Percentiles rank a stretch among this genome's conserved stretches.
Conservation (phyloP, 2,888 invertebrate species). For the Morinoia aosen region DNA sequence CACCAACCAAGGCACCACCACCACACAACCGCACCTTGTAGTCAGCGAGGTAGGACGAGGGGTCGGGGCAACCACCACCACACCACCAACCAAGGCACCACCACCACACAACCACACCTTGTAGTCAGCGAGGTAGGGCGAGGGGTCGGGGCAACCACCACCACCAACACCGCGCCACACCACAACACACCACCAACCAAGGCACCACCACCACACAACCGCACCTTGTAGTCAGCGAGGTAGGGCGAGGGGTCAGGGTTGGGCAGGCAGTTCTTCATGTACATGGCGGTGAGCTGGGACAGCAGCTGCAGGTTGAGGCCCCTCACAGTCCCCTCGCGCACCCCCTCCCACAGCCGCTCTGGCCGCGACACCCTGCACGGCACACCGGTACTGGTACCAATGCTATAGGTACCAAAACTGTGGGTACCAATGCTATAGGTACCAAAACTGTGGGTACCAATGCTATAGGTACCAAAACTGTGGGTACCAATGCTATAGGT, state of each 20-base stretch:
- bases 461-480: too few relatives aligned
- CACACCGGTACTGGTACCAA: neutral
- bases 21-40: constrained; percentile 60
- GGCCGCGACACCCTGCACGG: constrained; percentile 48
- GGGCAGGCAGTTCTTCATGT: constrained; percentile 80
- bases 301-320: constrained; percentile 87
- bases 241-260: constrained; percentile 70
- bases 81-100: too few relatives aligned
- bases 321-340: constrained; percentile 58
- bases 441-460: too few relatives aligned
- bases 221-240: constrained; percentile 60
- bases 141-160: constrained; percentile 70
- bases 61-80: constrained; percentile 69
- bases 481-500: too few relatives aligned
- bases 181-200: too few relatives aligned
- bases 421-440: too few relatives aligned
- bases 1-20: too few relatives aligned
- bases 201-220: neutral
- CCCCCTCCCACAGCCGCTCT: constrained; percentile 59
- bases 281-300: constrained; percentile 81
- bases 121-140: constrained; percentile 59
- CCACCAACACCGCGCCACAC: too few relatives aligned
- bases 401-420: neutral
- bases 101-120: constrained; percentile 52
- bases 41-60: constrained; percentile 59